phyloP scores from a whole-genome alignment of 2,888 invertebrate genomes.

The Nephrotoma flavescens region DNA sequence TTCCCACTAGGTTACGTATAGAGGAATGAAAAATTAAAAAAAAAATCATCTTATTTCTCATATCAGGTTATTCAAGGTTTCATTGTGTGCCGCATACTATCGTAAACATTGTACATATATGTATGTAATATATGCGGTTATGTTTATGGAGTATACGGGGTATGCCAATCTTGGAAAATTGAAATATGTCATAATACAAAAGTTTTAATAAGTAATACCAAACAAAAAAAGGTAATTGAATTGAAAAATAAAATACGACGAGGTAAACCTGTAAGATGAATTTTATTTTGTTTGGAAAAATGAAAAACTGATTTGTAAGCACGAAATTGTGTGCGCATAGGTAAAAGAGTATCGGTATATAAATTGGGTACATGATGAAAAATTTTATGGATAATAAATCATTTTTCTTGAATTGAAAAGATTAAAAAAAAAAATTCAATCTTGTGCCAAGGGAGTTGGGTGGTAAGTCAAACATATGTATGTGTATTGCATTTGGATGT shows the following conservation, averaged over 20 bases:
- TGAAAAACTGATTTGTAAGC: not conserved
- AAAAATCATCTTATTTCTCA: not conserved
- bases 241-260: not conserved
- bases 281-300: not conserved
- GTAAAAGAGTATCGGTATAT: not conserved
- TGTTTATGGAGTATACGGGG: not conserved
- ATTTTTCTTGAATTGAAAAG: not conserved
- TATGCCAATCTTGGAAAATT: not conserved
- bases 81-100: not conserved
- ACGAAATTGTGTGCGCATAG: not conserved
- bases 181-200: not conserved
- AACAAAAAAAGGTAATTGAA: not conserved
- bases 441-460: not conserved
- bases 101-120: not conserved
- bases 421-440: not conserved
- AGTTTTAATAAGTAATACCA: not conserved
- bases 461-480: not conserved
- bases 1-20: not conserved
- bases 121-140: not conserved
- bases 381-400: not conserved
- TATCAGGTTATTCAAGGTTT: not conserved
- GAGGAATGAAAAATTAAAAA: not conserved
- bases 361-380: not conserved
- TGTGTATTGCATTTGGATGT: too few relatives aligned
- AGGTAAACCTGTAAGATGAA: not conserved